Evolutionary conservation across 2,888 invertebrate species (phyloP).

Genomic region (Ganaspis brasiliensis): DNA sequence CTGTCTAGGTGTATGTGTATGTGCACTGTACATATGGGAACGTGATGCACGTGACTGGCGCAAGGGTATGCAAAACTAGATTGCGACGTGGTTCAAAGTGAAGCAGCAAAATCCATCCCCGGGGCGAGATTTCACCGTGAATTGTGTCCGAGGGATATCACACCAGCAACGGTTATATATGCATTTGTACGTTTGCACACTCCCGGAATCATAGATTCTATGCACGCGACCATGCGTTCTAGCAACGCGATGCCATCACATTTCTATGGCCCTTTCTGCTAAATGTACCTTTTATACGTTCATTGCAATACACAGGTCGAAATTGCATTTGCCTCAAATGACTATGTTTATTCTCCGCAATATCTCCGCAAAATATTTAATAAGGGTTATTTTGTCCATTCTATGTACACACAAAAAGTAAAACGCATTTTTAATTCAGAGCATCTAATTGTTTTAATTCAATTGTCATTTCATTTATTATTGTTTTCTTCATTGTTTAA

Average conservation of each 20-base stretch:
- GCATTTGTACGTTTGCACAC: constrained; percentile 58
- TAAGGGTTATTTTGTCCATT: neutral
- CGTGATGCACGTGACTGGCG: constrained; percentile 34
- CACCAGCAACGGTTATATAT: constrained; percentile 58
- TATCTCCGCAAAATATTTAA: constrained; percentile 19
- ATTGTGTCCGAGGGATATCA: constrained; percentile 57
- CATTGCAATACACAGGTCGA: constrained; percentile 17
- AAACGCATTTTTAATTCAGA: neutral
- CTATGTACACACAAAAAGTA: neutral
- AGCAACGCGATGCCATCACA: constrained; percentile 19
- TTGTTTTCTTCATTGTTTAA: constrained; percentile 4
- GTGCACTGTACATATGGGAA: neutral
- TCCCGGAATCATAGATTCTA: constrained; percentile 49
- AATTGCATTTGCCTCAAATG: constrained; percentile 26
- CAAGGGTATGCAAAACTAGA: constrained; percentile 48
- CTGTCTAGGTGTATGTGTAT: neutral
- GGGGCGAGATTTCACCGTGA: constrained; percentile 60
- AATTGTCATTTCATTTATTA: neutral
- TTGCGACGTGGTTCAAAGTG: constrained; percentile 52
- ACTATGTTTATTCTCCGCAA: constrained; percentile 34
- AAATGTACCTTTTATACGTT: constrained; percentile 32
- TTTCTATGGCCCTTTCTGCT: constrained; percentile 30
- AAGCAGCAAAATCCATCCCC: constrained; percentile 60
- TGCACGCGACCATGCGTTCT: constrained; percentile 44
- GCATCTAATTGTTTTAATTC: neutral